Conservation (phyloP, 2,888 invertebrate genomes). For the Graphium colonna region DNA sequence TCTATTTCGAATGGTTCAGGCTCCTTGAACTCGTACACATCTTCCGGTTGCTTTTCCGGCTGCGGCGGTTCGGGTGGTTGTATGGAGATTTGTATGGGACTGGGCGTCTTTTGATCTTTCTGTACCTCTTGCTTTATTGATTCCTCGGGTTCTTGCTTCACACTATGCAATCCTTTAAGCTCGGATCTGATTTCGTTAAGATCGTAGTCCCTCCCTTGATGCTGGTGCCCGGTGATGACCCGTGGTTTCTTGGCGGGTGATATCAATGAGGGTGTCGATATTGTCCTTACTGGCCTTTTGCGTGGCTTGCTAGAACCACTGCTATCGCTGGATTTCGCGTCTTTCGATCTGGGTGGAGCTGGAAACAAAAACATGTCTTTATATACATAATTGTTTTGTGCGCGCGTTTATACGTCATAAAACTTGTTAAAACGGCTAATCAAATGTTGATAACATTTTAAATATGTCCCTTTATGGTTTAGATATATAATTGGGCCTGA, state of each 20-base stretch:
- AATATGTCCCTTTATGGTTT: too few species aligned
- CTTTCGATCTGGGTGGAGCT: conserved; percentile 60
- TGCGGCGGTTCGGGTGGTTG: conserved; percentile 44
- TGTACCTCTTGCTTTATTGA: conserved; percentile 51
- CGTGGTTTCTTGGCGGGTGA: conserved; percentile 64
- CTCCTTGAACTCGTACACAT: conserved; percentile 94
- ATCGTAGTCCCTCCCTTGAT: conserved; percentile 85
- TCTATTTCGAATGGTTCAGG: conserved; percentile 93
- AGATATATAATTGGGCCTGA: too few species aligned
- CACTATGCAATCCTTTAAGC: conserved; percentile 85
- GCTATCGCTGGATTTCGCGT: conserved; percentile 65
- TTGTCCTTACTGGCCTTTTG: conserved; percentile 58
- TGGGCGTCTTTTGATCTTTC: conserved; percentile 38
- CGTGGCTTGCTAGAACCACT: conserved; percentile 63
- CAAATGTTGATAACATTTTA: too few species aligned
- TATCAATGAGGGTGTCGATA: conserved; percentile 52
- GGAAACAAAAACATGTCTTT: too few species aligned
- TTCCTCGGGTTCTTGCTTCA: conserved; percentile 71
- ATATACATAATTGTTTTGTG: too few species aligned
- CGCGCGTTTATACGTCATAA: too few species aligned
- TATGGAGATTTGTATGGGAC: conserved; percentile 30
- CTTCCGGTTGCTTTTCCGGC: conserved; percentile 73
- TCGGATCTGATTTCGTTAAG: conserved; percentile 92
- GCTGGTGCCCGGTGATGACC: conserved; percentile 48
- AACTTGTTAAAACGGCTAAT: too few species aligned